phyloP scores from a whole-genome alignment of 2,888 invertebrate species.

The Pheosia gnoma region DNA sequence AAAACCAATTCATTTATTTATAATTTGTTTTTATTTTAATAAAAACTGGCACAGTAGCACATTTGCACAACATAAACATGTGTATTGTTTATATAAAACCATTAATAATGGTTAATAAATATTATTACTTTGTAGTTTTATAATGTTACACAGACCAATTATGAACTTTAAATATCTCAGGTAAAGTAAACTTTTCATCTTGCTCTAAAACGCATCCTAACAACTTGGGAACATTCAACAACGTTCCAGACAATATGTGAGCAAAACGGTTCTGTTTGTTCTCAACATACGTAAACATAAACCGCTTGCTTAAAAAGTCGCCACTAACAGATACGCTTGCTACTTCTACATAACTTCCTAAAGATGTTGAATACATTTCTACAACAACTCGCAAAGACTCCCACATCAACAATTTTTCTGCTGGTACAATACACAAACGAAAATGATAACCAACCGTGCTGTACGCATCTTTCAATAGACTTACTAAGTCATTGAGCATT shows the following conservation, averaged over 20 bases:
- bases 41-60: background rate
- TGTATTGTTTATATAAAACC: background rate
- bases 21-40: background rate
- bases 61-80: background rate
- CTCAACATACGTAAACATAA: slow-evolving; percentile 87
- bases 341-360: slow-evolving; percentile 87
- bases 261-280: slow-evolving; percentile 85
- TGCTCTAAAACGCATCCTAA: slow-evolving; percentile 90
- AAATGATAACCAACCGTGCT: slow-evolving; percentile 87
- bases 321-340: slow-evolving; percentile 89
- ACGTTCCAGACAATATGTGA: slow-evolving; percentile 88
- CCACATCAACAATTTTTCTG: slow-evolving; percentile 83
- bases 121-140: slow-evolving; percentile 8
- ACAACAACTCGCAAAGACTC: slow-evolving; percentile 88
- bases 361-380: slow-evolving; percentile 89
- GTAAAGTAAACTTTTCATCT: slow-evolving; percentile 64
- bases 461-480: slow-evolving; percentile 84
- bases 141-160: slow-evolving; percentile 51
- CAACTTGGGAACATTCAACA: slow-evolving; percentile 89
- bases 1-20: background rate
- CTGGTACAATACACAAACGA: slow-evolving; percentile 85
- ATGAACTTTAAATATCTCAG: slow-evolving; percentile 56
- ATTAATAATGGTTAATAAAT: slow-evolving; percentile 3
- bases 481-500: slow-evolving; percentile 83
- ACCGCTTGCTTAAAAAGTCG: slow-evolving; percentile 90